Conservation (phyloP, 2,797 vertebrate genomes). For the Smutsia temminckii region DNA sequence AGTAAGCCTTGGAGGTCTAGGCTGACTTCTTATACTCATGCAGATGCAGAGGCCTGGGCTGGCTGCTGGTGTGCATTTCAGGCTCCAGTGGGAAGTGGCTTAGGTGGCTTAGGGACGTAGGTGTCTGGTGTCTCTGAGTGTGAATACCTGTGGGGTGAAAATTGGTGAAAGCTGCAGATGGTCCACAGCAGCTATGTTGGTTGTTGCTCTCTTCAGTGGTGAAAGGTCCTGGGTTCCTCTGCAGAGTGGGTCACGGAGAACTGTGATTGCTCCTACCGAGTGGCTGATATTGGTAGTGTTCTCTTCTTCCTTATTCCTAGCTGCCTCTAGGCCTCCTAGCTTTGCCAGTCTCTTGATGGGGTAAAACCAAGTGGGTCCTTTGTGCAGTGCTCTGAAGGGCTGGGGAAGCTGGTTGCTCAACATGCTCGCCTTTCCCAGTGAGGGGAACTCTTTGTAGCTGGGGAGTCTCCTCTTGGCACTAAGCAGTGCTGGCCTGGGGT, state of each 20-base stretch:
- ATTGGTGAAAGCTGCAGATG: not conserved
- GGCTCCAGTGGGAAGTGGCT: not conserved
- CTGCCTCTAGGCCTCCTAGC: not conserved
- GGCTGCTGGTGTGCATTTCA: not conserved
- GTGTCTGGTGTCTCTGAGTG: not conserved
- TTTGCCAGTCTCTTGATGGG: not conserved
- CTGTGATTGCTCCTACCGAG: accelerated
- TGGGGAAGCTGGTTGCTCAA: not conserved
- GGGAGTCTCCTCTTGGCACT: not conserved
- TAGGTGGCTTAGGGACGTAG: no score
- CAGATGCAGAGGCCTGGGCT: not conserved
- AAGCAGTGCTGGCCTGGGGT: not conserved
- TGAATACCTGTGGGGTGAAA: not conserved
- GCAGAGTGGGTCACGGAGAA: no score
- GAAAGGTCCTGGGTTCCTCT: not conserved
- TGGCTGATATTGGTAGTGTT: not conserved
- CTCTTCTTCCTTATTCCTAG: not conserved
- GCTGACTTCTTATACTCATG: not conserved
- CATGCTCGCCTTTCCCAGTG: not conserved
- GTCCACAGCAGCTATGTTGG: not conserved
- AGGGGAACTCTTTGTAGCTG: not conserved
- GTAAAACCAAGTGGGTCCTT: not conserved
- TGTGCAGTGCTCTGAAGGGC: not conserved
- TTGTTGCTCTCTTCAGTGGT: not conserved
- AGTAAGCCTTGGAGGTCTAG: not conserved